Evolutionary conservation across 2,888 invertebrate species (phyloP), one percentile per base, ranked within the genome.

Genomic region (Synanthedon formicaeformis): DNA sequence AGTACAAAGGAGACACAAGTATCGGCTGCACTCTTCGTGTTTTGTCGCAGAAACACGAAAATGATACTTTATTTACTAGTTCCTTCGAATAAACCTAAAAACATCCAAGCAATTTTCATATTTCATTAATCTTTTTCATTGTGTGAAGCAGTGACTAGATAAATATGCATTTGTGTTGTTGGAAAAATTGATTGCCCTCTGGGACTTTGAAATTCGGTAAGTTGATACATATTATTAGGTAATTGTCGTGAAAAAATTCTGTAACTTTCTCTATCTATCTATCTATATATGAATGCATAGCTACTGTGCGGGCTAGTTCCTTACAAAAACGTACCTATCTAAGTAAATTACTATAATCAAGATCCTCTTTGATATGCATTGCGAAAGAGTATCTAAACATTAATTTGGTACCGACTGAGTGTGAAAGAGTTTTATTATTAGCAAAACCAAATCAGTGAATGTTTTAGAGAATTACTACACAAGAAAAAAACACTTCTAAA

Each of bases 21-120:
- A 80, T 86, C 60, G 57, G 67, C 73, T 62, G 58, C 60, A 60
- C 77, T 65, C 60, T 65, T 85, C 80, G 51, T 52, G 64, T 78
- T 45, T 79, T 83, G 84, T 76, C 83, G 86, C 85, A 85, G 82
- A 75, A 79, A 78, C 76, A 78, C 76, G 75, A 63, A 79, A 80
- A 80, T 66, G 67, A 74, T 71, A 76, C 54, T 55, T 54, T 57
- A 54, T 56, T 55, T 56, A 51, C 52, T 40, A 49, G 48, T 13
- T 16, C 49, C 53, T 50, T 27, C 52, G 40, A 54, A 56, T 34
- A 34, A 34, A 10, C 34, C 34, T 2, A 34, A 34, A 34, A 34
- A 34, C 34, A 34, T 34, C 10, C 10, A 10, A 34, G 2, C 8
- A 56, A 50, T 51, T 50, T 40, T 40, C 50, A 51, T 16, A 40